Evolutionary conservation across 2,113 vertebrate species (phyloP).

Genomic region (Laterallus jamaicensis): DNA sequence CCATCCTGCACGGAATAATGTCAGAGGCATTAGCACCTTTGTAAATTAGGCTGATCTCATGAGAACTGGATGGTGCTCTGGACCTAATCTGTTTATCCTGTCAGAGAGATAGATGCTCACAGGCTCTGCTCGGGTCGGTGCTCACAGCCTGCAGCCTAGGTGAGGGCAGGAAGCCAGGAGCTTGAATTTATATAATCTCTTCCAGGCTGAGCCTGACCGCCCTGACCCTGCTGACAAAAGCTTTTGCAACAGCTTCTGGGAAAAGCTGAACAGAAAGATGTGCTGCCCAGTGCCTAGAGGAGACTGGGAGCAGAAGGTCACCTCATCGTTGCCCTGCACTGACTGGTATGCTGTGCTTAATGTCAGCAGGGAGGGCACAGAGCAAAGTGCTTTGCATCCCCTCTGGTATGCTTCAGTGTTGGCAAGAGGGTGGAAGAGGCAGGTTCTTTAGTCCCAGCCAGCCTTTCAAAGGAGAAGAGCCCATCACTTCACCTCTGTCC

Average conservation of each 20-base stretch:
- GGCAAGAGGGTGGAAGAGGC: background rate
- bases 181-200: constrained; percentile 25
- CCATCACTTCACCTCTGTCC: background rate
- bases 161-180: constrained; percentile 3
- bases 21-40: constrained; percentile 44
- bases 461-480: background rate
- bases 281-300: background rate
- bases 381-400: background rate
- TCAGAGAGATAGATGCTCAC: background rate
- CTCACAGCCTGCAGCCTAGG: background rate
- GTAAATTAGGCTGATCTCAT: constrained; percentile 68
- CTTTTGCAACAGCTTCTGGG: constrained; percentile 18
- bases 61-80: constrained; percentile 63
- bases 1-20: background rate
- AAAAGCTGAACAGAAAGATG: background rate
- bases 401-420: background rate
- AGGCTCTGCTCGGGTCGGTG: fast-evolving
- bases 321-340: background rate
- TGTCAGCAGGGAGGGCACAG: background rate
- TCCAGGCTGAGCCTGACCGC: background rate
- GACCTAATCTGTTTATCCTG: constrained; percentile 69
- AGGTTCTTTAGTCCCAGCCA: background rate
- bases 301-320: background rate
- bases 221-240: constrained; percentile 47
- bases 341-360: background rate